Conservation (phyloP, 2,797 vertebrate species). For the Falco novaeseelandiae region DNA sequence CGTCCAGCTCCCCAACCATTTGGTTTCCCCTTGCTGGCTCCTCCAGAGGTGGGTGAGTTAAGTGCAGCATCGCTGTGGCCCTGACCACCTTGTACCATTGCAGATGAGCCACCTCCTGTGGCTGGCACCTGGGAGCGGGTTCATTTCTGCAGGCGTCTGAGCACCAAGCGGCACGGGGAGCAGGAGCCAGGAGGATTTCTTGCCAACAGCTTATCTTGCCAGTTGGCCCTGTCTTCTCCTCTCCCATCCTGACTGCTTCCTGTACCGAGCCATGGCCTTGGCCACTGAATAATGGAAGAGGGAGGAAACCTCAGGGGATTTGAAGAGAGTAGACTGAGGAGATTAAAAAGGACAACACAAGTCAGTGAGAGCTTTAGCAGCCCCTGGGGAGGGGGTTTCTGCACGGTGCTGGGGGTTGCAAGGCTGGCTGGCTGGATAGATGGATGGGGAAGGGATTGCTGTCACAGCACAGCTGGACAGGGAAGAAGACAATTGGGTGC, state of each 20-base stretch:
- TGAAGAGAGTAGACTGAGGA: neutral
- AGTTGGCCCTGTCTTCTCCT: neutral
- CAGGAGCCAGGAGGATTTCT: neutral
- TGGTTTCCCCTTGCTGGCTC: neutral
- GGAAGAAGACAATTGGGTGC: neutral
- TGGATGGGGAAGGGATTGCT: neutral
- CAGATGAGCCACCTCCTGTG: neutral
- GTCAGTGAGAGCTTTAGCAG: neutral
- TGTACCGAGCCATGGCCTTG: neutral
- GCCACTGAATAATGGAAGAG: neutral
- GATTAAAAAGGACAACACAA: neutral
- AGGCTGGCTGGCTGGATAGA: neutral
- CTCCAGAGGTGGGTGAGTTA: neutral
- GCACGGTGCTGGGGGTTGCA: rapidly evolving
- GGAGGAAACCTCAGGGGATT: neutral
- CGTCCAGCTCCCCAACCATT: neutral
- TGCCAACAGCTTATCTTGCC: neutral
- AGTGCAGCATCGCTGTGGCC: neutral
- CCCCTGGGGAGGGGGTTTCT: neutral
- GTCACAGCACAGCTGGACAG: neutral
- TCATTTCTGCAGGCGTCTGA: neutral
- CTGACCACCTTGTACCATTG: neutral
- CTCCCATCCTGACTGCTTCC: neutral
- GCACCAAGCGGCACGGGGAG: neutral
- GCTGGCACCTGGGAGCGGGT: neutral